Evolutionary conservation across 2,113 vertebrate species (phyloP).

Genomic region (Alligator sinensis): DNA sequence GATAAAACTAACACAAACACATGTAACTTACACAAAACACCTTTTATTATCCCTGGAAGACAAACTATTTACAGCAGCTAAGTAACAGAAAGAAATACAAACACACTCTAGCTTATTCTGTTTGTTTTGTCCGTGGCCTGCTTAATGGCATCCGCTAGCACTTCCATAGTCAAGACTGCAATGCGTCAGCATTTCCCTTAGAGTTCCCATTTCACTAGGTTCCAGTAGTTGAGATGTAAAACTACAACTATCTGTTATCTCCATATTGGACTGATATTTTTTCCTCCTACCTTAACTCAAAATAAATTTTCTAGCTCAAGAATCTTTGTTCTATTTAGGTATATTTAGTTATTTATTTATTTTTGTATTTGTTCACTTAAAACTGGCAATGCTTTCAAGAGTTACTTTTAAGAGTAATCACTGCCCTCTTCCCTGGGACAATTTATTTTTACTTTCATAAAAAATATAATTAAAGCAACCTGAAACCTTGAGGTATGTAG

Average conservation of each 20-base stretch:
- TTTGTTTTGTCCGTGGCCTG: slow-evolving; percentile 64
- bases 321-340: neutral
- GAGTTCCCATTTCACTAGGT: neutral
- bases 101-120: neutral
- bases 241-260: neutral
- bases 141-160: slow-evolving; percentile 51
- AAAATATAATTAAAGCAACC: slow-evolving; percentile 51
- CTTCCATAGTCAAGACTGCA: neutral
- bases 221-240: slow-evolving; percentile 12
- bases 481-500: slow-evolving; percentile 11
- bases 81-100: slow-evolving; percentile 45
- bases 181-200: slow-evolving; percentile 32
- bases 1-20: slow-evolving; percentile 5
- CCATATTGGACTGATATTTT: neutral
- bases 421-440: neutral
- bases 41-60: slow-evolving; percentile 46
- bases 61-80: slow-evolving; percentile 33
- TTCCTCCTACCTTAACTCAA: neutral
- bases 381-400: neutral
- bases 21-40: slow-evolving; percentile 13
- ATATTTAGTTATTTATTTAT: neutral
- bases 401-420: slow-evolving; percentile 3
- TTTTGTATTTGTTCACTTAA: neutral
- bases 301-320: neutral
- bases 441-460: slow-evolving; percentile 12